Base-by-base conservation (phyloP, 1,140 invertebrate genomes). In the Mamestra configurata region DNA sequence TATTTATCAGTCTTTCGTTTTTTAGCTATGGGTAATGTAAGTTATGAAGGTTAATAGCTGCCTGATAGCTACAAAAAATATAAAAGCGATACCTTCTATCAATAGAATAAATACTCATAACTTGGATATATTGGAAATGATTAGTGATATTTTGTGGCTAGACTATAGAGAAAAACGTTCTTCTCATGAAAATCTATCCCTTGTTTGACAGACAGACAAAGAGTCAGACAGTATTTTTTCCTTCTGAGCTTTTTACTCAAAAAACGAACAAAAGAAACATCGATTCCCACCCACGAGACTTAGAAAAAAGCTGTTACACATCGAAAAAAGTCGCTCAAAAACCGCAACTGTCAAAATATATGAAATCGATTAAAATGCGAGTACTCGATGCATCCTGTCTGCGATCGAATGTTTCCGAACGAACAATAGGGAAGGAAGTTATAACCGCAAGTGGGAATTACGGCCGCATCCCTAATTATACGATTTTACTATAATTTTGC, bases 311-410 rank as follows among this genome's bases (percentile, higher is more conserved):
- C 64, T 13, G 76, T 68, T 89, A 88, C 84, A 82, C 85, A 88
- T 84, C 71, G 55, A 64, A 61, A 49, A 76, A 76, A 91, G 88
- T 87, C 86, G 84, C 82, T 79, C 75, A 75, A 53, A 81, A 86
- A 93, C 92, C 92, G 87, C 92, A 94, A 89, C 90, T 92, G 91
- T 94, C 91, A 93, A 93, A 92, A 92, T 89, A 88, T 90, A 46
- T 59, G 70, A 91, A 93, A 94, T 94, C 91, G 92, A 94, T 94
- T 94, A 92, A 76, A 82, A 77, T 77, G 51, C 77, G 71, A 73
- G 61, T 76, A 66, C 79, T 70, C 70, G 59, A 59, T 68, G 49
- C 49, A 77, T 77, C 77, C 61, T 71, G 57, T 70, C 64, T 59
- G 40, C 27, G n/a, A 78, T 55, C 46, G 72, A 59, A 31, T 55